These are phyloP conservation scores for Anastatus disparis DNA, from an alignment of 1,140 invertebrate genomes.

Conservation along the genomic window DNA sequence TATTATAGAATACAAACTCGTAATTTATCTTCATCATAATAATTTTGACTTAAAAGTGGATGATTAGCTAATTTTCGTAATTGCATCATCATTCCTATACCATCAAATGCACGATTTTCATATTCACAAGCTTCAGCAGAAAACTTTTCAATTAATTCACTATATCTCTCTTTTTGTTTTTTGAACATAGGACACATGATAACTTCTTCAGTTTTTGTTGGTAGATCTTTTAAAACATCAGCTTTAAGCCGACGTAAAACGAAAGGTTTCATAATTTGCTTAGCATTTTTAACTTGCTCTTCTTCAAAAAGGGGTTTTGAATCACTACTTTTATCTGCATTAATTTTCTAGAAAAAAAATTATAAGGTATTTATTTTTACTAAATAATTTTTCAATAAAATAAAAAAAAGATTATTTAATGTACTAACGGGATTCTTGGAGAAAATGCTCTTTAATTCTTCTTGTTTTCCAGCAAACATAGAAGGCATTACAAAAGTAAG, in stretches of 20 bases:
- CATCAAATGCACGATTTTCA: constrained; percentile 69
- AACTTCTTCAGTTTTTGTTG: constrained; percentile 80
- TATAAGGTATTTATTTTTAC: constrained; percentile 8
- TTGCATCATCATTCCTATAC: constrained; percentile 87
- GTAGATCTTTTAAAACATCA: constrained; percentile 85
- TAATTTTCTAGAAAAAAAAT: constrained; percentile 55
- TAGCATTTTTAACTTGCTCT: constrained; percentile 90
- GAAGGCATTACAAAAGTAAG: constrained; percentile 96
- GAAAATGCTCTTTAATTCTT: constrained; percentile 89
- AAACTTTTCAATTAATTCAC: constrained; percentile 79
- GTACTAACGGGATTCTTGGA: constrained; percentile 74
- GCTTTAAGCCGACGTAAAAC: constrained; percentile 89
- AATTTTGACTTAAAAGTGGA: constrained; percentile 78
- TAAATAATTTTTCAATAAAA: constrained; percentile 12
- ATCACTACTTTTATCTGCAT: constrained; percentile 64
- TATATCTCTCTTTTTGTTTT: constrained; percentile 80
- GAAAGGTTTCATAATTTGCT: constrained; percentile 96
- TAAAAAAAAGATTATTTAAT: not conserved
- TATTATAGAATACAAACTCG: constrained; percentile 46
- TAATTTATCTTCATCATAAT: constrained; percentile 81
- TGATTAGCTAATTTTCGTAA: constrained; percentile 91
- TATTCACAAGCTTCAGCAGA: constrained; percentile 72
- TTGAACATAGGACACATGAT: constrained; percentile 74
- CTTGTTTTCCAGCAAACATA: constrained; percentile 89
- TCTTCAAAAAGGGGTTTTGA: constrained; percentile 83